Percentiles rank a stretch among this genome's conserved stretches.
These are phyloP conservation scores for Myotis vivesi DNA, from an alignment of 2,797 vertebrate genomes.

Conservation along the genomic window DNA sequence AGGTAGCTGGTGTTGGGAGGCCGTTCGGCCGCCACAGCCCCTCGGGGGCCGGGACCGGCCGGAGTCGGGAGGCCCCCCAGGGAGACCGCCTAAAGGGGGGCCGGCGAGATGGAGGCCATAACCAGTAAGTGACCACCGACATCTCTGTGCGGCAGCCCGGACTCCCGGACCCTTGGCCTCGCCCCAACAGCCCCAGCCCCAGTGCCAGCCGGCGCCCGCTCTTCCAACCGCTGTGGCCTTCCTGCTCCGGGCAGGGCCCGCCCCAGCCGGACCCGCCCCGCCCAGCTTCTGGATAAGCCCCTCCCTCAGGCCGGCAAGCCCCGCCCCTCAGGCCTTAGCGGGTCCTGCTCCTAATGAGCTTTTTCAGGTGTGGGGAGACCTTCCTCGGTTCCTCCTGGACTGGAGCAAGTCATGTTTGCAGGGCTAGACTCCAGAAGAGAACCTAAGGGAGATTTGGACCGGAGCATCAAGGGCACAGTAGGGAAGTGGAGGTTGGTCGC, in stretches of 20 bases:
- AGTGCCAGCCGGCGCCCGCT: background rate
- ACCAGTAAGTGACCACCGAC: slow-evolving; percentile 65
- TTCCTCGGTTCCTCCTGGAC: no score
- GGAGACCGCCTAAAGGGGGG: slow-evolving; percentile 44
- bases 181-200: background rate
- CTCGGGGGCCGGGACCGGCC: slow-evolving; percentile 55
- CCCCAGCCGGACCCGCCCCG: background rate
- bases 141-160: background rate
- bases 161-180: background rate
- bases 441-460: background rate
- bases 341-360: background rate
- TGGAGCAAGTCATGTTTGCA: background rate
- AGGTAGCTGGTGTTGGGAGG: slow-evolving; percentile 60
- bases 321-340: background rate
- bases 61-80: slow-evolving; percentile 29
- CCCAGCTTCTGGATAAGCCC: background rate
- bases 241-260: background rate
- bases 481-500: background rate
- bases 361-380: background rate
- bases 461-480: background rate
- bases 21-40: slow-evolving; percentile 50
- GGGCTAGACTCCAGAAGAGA: background rate
- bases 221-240: background rate
- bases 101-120: slow-evolving; percentile 71
- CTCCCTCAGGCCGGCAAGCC: background rate